A percentile compares a stretch with the other conserved stretches of the same genome.
These are phyloP conservation scores for Orestias chungarensis DNA, from an alignment of 2,797 vertebrate genomes.

Conservation along the genomic window DNA sequence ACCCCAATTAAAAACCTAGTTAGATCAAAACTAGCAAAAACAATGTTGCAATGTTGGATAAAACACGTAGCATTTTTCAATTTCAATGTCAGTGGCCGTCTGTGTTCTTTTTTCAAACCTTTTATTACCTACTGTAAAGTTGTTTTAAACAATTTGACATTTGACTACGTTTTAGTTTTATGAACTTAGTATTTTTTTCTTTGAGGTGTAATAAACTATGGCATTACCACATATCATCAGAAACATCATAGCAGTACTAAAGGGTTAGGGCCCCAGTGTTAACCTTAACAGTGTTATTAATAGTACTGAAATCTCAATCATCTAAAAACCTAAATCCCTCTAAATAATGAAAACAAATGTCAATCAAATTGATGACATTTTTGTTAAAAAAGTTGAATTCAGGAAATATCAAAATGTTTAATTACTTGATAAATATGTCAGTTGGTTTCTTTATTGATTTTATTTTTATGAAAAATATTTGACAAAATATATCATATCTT, in stretches of 20 bases:
- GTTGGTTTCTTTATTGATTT: conserved; percentile 15
- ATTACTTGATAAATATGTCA: background rate
- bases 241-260: background rate
- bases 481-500: conserved; percentile 52
- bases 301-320: background rate
- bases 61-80: no score
- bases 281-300: background rate
- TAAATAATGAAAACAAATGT: background rate
- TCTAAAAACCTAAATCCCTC: background rate
- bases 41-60: no score
- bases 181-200: no score
- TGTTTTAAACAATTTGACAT: no score
- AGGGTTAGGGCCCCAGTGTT: background rate
- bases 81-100: no score
- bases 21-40: no score
- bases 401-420: background rate
- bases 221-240: background rate
- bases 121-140: no score
- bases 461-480: conserved; percentile 55
- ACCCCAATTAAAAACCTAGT: no score
- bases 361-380: background rate
- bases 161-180: no score
- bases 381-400: background rate
- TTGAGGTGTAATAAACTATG: background rate
- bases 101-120: no score